phyloP scores from a whole-genome alignment of 2,113 vertebrate species.

The Mastomys coucha region DNA sequence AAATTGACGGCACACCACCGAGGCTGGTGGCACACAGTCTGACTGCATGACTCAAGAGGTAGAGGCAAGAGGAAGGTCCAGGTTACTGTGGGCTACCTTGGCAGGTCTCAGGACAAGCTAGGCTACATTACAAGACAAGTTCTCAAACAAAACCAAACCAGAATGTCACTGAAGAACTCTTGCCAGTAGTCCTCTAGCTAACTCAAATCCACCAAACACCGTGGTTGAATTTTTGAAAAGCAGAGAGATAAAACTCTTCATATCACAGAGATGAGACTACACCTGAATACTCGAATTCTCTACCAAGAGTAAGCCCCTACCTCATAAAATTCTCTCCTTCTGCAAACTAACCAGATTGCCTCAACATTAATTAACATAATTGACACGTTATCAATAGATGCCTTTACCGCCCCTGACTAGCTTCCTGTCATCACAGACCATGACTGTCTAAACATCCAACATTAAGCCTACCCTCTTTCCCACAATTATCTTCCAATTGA shows the following conservation, averaged over 20 bases:
- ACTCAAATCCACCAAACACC: not conserved
- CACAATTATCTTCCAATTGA: conserved; percentile 56
- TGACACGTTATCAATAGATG: conserved; percentile 60
- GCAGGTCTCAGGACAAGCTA: not conserved
- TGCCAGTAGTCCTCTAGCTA: not conserved
- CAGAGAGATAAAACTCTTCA: conserved; percentile 30
- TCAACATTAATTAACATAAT: conserved; percentile 66
- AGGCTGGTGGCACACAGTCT: not conserved
- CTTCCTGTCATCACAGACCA: conserved; percentile 38
- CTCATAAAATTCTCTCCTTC: conserved; percentile 61
- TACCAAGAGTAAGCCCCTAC: not conserved
- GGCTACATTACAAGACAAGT: not conserved
- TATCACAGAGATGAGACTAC: conserved; percentile 18
- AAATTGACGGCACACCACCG: not conserved
- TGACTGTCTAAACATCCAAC: conserved; percentile 16
- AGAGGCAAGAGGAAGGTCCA: not conserved
- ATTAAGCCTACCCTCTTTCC: not conserved
- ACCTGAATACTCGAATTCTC: conserved; percentile 48
- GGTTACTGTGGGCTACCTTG: not conserved
- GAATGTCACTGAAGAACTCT: not conserved
- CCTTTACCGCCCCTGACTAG: not conserved
- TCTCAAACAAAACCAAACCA: not conserved
- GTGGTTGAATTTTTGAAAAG: conserved; percentile 51
- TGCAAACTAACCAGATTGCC: conserved; percentile 60
- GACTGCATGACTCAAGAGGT: too few species aligned